Percentiles rank a stretch among this genome's conserved stretches.
Conservation (phyloP, 1,140 invertebrate genomes). For the Ceratosolen fusciceps region DNA sequence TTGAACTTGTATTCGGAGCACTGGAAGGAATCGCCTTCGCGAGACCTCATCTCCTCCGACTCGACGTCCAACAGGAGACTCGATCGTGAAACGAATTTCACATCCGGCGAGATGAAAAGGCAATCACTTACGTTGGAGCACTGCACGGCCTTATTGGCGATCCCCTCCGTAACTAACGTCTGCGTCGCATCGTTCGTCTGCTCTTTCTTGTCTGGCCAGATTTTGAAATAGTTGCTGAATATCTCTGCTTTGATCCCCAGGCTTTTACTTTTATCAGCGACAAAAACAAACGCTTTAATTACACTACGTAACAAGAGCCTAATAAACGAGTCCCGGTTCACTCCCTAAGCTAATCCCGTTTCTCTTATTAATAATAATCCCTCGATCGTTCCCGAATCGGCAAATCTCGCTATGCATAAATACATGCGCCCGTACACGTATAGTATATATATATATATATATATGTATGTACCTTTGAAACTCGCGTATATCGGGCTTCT, state of each 20-base stretch:
- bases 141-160: slow-evolving; percentile 24
- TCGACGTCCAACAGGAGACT: background rate
- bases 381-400: too few relatives aligned
- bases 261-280: background rate
- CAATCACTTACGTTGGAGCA: slow-evolving; percentile 13
- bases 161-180: background rate
- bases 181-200: background rate
- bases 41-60: background rate
- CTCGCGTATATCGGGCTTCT: background rate
- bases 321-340: too few relatives aligned
- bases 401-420: too few relatives aligned
- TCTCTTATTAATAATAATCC: too few relatives aligned
- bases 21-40: background rate
- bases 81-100: slow-evolving; percentile 25
- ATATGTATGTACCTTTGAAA: slow-evolving; percentile 4
- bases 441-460: too few relatives aligned
- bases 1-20: background rate
- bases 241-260: background rate
- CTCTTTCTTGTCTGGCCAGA: background rate
- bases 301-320: too few relatives aligned
- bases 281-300: background rate
- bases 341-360: too few relatives aligned
- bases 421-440: too few relatives aligned
- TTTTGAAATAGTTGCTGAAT: background rate
- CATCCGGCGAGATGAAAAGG: background rate